phyloP scores from a whole-genome alignment of 2,888 invertebrate genomes.

The Andrena fulva region DNA sequence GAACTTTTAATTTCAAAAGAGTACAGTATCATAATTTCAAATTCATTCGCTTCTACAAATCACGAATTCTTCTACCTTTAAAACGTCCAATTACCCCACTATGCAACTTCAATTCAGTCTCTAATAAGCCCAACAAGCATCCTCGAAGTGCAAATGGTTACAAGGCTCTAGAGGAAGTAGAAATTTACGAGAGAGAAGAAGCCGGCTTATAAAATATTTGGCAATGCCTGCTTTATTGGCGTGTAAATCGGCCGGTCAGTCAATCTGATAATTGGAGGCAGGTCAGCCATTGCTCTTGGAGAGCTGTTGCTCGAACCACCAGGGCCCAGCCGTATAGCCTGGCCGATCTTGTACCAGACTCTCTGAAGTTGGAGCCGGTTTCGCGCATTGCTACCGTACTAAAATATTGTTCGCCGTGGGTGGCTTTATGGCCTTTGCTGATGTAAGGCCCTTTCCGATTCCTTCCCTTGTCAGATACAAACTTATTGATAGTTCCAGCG shows the following conservation, averaged over 20 bases:
- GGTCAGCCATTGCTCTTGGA: conserved; percentile 52
- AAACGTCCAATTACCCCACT: too few species aligned
- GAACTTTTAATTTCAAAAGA: too few species aligned
- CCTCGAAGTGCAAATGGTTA: not conserved
- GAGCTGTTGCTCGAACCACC: conserved; percentile 31
- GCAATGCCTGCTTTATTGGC: conserved; percentile 71
- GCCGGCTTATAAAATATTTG: conserved; percentile 74
- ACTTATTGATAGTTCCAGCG: conserved; percentile 79
- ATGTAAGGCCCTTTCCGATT: conserved; percentile 78
- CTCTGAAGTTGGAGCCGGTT: conserved; percentile 75
- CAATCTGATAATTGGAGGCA: conserved; percentile 78
- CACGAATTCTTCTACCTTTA: too few species aligned
- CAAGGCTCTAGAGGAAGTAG: not conserved
- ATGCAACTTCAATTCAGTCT: not conserved
- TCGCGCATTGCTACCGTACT: conserved; percentile 82
- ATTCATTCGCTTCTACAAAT: too few species aligned
- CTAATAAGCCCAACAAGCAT: not conserved
- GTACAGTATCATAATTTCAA: too few species aligned
- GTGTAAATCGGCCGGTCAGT: conserved; percentile 69
- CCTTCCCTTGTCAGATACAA: conserved; percentile 78
- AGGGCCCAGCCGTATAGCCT: conserved; percentile 12
- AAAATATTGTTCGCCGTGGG: conserved; percentile 83
- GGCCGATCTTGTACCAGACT: conserved; percentile 47
- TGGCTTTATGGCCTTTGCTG: conserved; percentile 81
- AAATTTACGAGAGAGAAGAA: not conserved